phyloP scores from a whole-genome alignment of 1,140 invertebrate genomes.

The Bicyclus anynana region DNA sequence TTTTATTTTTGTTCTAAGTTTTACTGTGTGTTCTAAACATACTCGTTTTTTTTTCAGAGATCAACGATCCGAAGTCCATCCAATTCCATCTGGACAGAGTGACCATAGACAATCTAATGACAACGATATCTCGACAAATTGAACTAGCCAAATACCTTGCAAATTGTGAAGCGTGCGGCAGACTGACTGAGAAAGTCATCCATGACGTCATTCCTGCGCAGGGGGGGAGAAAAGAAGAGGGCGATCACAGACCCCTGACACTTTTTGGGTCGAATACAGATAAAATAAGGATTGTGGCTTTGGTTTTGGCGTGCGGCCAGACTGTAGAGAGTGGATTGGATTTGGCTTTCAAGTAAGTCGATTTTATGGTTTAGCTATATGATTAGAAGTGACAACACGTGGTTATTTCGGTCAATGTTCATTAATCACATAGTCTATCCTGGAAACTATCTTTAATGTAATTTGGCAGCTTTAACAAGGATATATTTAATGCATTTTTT shows the following conservation, averaged over 20 bases:
- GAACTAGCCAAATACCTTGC: conserved; percentile 83
- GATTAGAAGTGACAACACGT: too few species aligned
- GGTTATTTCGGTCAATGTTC: too few species aligned
- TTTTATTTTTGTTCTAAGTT: too few species aligned
- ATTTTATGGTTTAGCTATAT: background rate
- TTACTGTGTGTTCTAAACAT: background rate
- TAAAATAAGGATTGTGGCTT: conserved; percentile 81
- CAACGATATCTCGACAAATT: conserved; percentile 83
- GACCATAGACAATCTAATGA: conserved; percentile 83
- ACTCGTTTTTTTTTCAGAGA: conserved; percentile 40
- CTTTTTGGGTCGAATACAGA: conserved; percentile 82
- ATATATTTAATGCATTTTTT: too few species aligned
- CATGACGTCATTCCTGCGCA: conserved; percentile 54
- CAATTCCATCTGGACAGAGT: conserved; percentile 82
- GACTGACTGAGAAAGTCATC: conserved; percentile 52
- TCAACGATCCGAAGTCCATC: conserved; percentile 70
- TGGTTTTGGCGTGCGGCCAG: conserved; percentile 80
- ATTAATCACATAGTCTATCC: too few species aligned
- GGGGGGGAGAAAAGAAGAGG: conserved; percentile 50
- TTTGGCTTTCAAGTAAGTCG: conserved; percentile 80
- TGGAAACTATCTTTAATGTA: too few species aligned
- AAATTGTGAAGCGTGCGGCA: conserved; percentile 77
- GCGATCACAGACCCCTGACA: conserved; percentile 78
- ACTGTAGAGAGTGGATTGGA: conserved; percentile 83
- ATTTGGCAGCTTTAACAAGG: too few species aligned